Base-by-base conservation (phyloP, 2,888 invertebrate genomes). In the Hydrotaea cyrtoneurina region DNA sequence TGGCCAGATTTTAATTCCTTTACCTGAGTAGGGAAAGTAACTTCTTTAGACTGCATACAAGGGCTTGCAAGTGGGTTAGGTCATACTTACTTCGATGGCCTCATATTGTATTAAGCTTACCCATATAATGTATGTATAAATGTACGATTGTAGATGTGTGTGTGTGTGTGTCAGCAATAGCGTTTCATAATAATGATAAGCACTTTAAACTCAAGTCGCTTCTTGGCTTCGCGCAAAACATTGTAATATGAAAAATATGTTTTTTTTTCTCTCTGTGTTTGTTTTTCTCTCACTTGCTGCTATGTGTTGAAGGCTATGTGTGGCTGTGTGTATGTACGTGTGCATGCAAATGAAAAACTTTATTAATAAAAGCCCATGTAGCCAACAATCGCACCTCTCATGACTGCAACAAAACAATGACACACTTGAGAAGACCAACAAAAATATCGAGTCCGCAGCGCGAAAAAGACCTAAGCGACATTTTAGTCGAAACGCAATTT, bases 151-250 rank as follows among this genome's bases (percentile, higher is more conserved):
- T 50, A n/a, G 50, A 8, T 39, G 39, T 8, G 39, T 8, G n/a
- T n/a, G n/a, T n/a, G n/a, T n/a, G n/a, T n/a, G n/a, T n/a, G n/a
- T n/a, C n/a, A 8, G 39, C 39, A 39, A 3, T 39, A 39, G 39
- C 17, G n/a, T 55, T 21, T 55, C 55, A 21, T 55, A 21, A 55
- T 55, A 66, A 66, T 69, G 43, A 23, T 69, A 69, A 71, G 50
- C n/a, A 78, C 62, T 53, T 79, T 82, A 62, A 23, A 31, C 74
- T 79, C 79, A 83, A 83, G 72, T 64, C 57, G 59, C 78, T 77
- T 43, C 78, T 76, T 79, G 36, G 57, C 74, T 75, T 76, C 76
- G 72, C 21, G 36, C 53, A 77, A 83, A 83, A 83, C 79, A 83
- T 83, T 79, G 75, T 79, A 72, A 83, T 83, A 83, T 83, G 55